Percentiles rank a stretch among this genome's conserved stretches.
Evolutionary conservation across 2,797 vertebrate genomes (phyloP).

Genomic region (Syngnathus acus): DNA sequence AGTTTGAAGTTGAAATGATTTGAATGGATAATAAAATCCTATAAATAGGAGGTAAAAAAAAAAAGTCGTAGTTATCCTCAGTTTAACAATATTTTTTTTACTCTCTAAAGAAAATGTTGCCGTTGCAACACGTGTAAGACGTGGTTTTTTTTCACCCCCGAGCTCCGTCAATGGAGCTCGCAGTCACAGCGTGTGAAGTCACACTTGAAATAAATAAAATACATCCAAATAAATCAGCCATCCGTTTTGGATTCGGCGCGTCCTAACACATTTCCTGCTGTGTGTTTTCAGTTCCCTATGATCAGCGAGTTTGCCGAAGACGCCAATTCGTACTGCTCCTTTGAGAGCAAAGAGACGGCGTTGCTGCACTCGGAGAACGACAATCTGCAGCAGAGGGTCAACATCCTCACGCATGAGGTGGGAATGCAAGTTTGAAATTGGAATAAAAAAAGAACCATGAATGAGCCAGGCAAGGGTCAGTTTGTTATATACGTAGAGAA

Average conservation of each 20-base stretch:
- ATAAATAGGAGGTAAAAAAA: too few relatives aligned
- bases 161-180: neutral
- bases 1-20: too few relatives aligned
- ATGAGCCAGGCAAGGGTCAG: too few relatives aligned
- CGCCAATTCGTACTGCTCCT: constrained; percentile 85
- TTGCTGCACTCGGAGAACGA: constrained; percentile 91
- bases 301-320: constrained; percentile 91
- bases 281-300: constrained; percentile 78
- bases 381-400: constrained; percentile 86
- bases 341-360: constrained; percentile 86
- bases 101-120: neutral
- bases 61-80: neutral
- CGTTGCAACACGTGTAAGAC: neutral
- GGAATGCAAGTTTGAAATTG: constrained; percentile 24
- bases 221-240: too few relatives aligned
- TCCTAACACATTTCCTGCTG: neutral
- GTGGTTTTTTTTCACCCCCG: neutral
- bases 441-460: neutral
- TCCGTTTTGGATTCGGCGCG: too few relatives aligned
- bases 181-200: neutral
- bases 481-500: too few relatives aligned
- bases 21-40: neutral
- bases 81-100: neutral
- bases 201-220: neutral
- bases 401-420: constrained; percentile 91